Conservation (phyloP, 2,113 vertebrate species). For the Oncorhynchus tshawytscha region DNA sequence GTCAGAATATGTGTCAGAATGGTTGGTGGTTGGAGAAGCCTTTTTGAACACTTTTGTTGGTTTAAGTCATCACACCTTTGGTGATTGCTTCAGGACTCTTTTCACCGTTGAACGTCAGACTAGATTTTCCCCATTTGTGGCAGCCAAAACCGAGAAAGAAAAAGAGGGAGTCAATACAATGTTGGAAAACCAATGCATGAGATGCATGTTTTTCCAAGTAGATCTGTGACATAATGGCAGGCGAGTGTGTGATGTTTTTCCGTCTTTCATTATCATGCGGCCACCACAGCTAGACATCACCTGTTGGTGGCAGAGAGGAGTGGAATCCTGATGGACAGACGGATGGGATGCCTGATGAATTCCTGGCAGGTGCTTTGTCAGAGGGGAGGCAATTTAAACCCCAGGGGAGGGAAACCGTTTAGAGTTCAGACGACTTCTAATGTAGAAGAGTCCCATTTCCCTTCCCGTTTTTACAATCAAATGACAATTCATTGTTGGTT, state of each 20-base stretch:
- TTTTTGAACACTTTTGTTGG: neutral
- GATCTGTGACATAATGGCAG: slow-evolving; percentile 67
- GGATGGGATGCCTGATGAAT: slow-evolving; percentile 78
- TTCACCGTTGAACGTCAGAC: neutral
- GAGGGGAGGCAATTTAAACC: slow-evolving; percentile 77
- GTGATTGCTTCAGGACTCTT: neutral
- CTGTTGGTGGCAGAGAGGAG: slow-evolving; percentile 74
- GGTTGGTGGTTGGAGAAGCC: neutral
- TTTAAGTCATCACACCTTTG: neutral
- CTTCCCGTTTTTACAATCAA: slow-evolving; percentile 52
- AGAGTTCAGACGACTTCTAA: slow-evolving; percentile 52
- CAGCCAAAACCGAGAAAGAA: neutral
- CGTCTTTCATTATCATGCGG: slow-evolving; percentile 77
- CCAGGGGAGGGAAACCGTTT: slow-evolving; percentile 70
- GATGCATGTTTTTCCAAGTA: slow-evolving; percentile 65
- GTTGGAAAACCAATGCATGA: slow-evolving; percentile 44
- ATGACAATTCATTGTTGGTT: slow-evolving; percentile 40
- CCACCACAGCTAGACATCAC: slow-evolving; percentile 70
- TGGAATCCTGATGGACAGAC: slow-evolving; percentile 77
- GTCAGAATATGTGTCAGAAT: neutral
- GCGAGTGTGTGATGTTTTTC: slow-evolving; percentile 76
- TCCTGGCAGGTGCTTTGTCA: slow-evolving; percentile 83
- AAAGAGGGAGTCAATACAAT: slow-evolving; percentile 8
- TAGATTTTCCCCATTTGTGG: neutral
- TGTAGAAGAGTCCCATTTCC: slow-evolving; percentile 50